Base-by-base conservation (phyloP, 2,113 vertebrate genomes). In the Pantherophis guttatus region DNA sequence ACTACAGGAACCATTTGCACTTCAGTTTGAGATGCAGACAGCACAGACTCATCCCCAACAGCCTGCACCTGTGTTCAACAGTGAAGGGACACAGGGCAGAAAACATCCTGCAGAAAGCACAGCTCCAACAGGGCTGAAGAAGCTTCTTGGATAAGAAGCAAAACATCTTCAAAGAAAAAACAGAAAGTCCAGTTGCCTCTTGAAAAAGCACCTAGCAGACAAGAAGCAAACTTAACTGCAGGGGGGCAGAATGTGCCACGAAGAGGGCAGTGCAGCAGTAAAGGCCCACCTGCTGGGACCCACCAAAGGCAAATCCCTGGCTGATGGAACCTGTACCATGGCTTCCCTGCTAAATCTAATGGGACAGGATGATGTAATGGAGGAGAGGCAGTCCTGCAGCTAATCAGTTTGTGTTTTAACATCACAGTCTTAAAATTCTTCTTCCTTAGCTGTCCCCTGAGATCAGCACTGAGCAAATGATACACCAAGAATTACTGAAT, bases 401-500 rank as follows among this genome's bases (percentile, higher is more conserved):
- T 33, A 70, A 70, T 70, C 65, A 95, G 89, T 57, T 87, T 91
- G 93, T 88, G 94, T 33, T 33, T 50, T 93, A 94, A 90, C 65
- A 93, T 87, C 48, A 39, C 23, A 86, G 81, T 26, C 94, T 94
- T 91, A 93, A 96, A 91, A 86, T 92, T 54, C 55, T 93, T 24
- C 75, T 92, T 92, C 92, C 93, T 91, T 92, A 87, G 39, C 91
- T 92, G 54, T 93, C 92, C 92, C 93, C 94, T 44, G 86, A 93
- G 93, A 75, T 93, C 94, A 93, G 89, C 33, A 70, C 15, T 26
- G 12, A 62, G 91, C 0, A 23, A 39, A 81, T 93, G 90, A 96
- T 89, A 93, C 29, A 88, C 53, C 0, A 0, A 62, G 91, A 91
- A 92, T 95, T 94, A 96, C 96, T 95, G 95, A 96, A 95, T 95